phyloP scores from a whole-genome alignment of 2,113 vertebrate genomes.

The Semnopithecus entellus region DNA sequence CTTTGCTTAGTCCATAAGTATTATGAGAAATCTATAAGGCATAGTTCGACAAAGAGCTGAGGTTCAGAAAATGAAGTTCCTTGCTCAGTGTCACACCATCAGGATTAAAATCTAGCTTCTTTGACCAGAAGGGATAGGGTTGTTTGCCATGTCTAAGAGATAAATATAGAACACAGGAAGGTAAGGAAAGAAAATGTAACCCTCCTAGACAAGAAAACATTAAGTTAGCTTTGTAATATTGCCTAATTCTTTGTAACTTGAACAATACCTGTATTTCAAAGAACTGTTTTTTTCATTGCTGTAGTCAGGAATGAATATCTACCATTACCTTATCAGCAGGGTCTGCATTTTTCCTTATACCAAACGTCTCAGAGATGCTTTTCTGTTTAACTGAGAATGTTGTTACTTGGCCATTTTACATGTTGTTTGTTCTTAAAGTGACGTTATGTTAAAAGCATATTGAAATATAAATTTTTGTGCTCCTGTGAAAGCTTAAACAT shows the following conservation, averaged over 20 bases:
- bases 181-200: background rate
- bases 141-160: background rate
- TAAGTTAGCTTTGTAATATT: background rate
- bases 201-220: background rate
- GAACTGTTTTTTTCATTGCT: background rate
- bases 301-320: background rate
- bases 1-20: background rate
- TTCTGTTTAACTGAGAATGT: background rate
- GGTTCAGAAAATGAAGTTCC: background rate
- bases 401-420: background rate
- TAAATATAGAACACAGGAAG: background rate
- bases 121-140: background rate
- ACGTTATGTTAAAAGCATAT: background rate
- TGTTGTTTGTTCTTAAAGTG: conserved; percentile 21
- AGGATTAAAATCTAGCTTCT: background rate
- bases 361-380: background rate
- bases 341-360: background rate
- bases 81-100: background rate
- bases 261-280: background rate
- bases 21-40: background rate
- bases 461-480: background rate
- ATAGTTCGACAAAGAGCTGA: background rate
- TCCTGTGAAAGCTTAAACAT: background rate
- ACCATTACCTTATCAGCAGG: background rate
- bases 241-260: background rate